Evolutionary conservation across 2,888 invertebrate species (phyloP).

Genomic region (Lampropteryx suffumata): DNA sequence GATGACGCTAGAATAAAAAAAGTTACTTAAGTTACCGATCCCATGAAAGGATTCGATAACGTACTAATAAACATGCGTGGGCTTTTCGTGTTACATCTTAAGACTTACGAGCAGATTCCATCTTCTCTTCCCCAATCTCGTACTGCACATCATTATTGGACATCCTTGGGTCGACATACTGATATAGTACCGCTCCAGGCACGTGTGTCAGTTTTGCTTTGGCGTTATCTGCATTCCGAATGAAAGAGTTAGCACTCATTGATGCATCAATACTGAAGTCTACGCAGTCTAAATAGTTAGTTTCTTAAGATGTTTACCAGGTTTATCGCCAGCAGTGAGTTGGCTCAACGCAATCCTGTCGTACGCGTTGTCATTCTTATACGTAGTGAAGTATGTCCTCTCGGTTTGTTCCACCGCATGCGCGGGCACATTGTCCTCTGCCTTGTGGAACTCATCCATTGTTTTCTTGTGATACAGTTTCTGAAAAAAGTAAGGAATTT

Average conservation of each 20-base stretch:
- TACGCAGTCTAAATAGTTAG: no score
- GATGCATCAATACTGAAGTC: no score
- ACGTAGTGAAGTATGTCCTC: slow-evolving; percentile 52
- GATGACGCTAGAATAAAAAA: slow-evolving; percentile 52
- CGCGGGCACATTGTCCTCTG: slow-evolving; percentile 52
- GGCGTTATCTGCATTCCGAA: slow-evolving; percentile 48
- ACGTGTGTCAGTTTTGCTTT: slow-evolving; percentile 64
- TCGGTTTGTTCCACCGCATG: slow-evolving; percentile 52
- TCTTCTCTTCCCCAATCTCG: slow-evolving; percentile 66
- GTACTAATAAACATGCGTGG: no score
- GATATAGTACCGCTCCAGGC: slow-evolving; percentile 60
- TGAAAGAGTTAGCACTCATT: no score
- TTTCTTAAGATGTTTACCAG: no score
- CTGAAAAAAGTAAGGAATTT: slow-evolving; percentile 37
- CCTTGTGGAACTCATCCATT: slow-evolving; percentile 62
- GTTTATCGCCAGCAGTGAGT: slow-evolving; percentile 61
- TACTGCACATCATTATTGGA: slow-evolving; percentile 46
- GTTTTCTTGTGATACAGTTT: slow-evolving; percentile 66
- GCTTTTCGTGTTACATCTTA: no score
- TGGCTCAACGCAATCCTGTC: slow-evolving; percentile 70
- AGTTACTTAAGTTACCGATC: no score
- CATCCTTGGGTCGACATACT: slow-evolving; percentile 47
- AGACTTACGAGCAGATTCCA: slow-evolving; percentile 60
- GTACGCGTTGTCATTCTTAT: slow-evolving; percentile 61
- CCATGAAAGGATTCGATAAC: no score